A percentile compares a stretch with the other conserved stretches of the same genome.
phyloP scores from a whole-genome alignment of 2,797 vertebrate genomes.

The Benthosema pterotum region DNA sequence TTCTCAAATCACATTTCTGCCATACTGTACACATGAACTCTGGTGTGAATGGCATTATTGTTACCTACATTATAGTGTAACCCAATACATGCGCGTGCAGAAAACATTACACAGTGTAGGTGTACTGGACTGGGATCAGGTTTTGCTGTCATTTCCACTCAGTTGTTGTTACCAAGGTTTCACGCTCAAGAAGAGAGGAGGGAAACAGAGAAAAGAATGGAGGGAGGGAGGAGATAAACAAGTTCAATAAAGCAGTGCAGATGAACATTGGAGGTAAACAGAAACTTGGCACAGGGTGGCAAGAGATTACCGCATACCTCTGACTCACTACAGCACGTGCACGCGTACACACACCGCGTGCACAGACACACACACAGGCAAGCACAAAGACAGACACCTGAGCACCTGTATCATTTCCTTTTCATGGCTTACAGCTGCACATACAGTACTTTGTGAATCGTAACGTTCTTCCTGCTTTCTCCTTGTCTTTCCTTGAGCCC shows the following conservation, averaged over 20 bases:
- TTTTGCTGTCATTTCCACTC: conserved; percentile 61
- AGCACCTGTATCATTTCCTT: conserved; percentile 28
- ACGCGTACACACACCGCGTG: background rate
- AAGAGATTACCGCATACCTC: conserved; percentile 73
- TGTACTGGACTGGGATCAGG: conserved; percentile 33
- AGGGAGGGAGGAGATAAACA: conserved; percentile 74
- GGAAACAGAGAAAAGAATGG: conserved; percentile 49
- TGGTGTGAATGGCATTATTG: conserved; percentile 46
- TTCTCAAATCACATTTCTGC: background rate
- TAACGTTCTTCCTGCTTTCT: background rate
- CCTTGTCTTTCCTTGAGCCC: background rate
- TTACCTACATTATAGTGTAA: conserved; percentile 46
- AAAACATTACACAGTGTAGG: conserved; percentile 34
- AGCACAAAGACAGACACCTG: conserved; percentile 47
- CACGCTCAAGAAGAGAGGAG: conserved; percentile 30
- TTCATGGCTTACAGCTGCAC: background rate
- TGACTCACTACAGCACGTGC: conserved; percentile 9
- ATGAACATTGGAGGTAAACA: conserved; percentile 74
- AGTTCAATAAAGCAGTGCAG: conserved; percentile 61
- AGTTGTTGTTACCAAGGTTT: conserved; percentile 54
- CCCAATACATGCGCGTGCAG: conserved; percentile 46
- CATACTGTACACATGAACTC: conserved; percentile 20
- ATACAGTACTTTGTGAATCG: background rate
- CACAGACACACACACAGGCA: conserved; percentile 1
- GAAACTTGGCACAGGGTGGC: conserved; percentile 78